Percentiles rank a stretch among this genome's conserved stretches.
phyloP scores from a whole-genome alignment of 2,113 vertebrate genomes.

The Philantomba maxwellii region DNA sequence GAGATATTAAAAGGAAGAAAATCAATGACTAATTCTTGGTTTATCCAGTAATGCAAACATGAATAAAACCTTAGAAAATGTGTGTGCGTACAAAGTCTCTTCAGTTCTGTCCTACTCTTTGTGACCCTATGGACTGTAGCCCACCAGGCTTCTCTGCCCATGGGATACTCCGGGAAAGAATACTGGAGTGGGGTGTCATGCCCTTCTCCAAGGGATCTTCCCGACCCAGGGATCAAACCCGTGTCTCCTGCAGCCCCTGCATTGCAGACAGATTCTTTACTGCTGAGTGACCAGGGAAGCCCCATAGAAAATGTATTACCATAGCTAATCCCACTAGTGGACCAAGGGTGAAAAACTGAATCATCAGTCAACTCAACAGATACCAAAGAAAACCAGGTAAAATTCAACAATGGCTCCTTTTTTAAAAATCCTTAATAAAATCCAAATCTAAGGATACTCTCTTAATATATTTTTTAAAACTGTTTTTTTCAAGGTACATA shows the following conservation, averaged over 20 bases:
- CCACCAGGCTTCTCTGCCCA: not conserved
- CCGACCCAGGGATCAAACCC: not conserved
- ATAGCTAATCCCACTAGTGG: not conserved
- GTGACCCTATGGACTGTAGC: not conserved
- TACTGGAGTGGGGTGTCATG: not conserved
- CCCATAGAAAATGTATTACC: not conserved
- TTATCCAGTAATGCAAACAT: not conserved
- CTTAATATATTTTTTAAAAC: not conserved
- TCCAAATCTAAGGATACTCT: not conserved
- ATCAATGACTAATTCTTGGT: not conserved
- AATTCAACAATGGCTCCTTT: not conserved
- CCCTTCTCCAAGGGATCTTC: not conserved
- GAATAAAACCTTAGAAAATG: not conserved
- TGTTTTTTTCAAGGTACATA: not conserved
- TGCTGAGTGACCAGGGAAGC: not conserved
- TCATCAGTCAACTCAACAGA: not conserved
- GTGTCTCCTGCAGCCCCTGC: not conserved
- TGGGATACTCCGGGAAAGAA: not conserved
- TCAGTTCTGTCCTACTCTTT: not conserved
- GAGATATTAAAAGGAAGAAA: not conserved
- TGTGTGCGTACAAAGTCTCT: not conserved
- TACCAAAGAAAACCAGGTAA: not conserved
- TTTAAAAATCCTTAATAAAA: not conserved
- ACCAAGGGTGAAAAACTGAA: not conserved
- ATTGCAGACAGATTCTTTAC: not conserved